Evolutionary conservation across 2,888 invertebrate genomes (phyloP).

Genomic region (Dinocampus coccinellae): DNA sequence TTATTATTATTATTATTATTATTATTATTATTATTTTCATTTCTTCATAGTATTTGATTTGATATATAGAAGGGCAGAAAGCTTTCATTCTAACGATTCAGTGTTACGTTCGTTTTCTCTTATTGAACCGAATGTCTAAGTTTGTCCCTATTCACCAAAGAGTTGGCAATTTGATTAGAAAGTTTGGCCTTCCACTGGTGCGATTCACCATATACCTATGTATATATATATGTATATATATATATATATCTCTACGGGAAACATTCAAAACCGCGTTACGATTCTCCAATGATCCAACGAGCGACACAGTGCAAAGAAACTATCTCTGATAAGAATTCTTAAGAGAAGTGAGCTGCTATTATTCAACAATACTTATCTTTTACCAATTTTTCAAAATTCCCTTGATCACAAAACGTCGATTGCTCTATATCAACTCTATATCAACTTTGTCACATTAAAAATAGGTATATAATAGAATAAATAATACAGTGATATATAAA

Average conservation of each 20-base stretch:
- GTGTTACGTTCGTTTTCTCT: slow-evolving; percentile 43
- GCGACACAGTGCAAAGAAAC: not conserved
- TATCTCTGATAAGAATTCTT: too few species aligned
- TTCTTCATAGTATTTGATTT: slow-evolving; percentile 5
- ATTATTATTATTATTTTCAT: slow-evolving; percentile 20
- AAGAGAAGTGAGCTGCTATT: not conserved
- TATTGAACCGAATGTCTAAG: slow-evolving; percentile 59
- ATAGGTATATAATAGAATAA: too few species aligned
- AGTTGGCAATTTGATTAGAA: slow-evolving; percentile 66
- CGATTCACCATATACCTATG: slow-evolving; percentile 30
- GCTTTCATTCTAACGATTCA: slow-evolving; percentile 20
- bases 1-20: too few species aligned
- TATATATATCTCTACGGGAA: not conserved
- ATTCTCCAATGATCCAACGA: slow-evolving; percentile 1
- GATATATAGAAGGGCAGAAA: slow-evolving; percentile 3
- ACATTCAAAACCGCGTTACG: slow-evolving; percentile 11
- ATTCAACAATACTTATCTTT: not conserved
- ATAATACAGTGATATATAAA: too few species aligned
- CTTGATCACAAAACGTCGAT: not conserved
- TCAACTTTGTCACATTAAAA: too few species aligned
- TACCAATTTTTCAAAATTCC: not conserved
- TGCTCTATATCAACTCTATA: too few species aligned
- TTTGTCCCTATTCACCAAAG: slow-evolving; percentile 52
- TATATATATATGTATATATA: too few species aligned
- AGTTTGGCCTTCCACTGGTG: slow-evolving; percentile 47